Evolutionary conservation across 2,113 vertebrate species (phyloP).

Genomic region (Psittacula cyanocephala): DNA sequence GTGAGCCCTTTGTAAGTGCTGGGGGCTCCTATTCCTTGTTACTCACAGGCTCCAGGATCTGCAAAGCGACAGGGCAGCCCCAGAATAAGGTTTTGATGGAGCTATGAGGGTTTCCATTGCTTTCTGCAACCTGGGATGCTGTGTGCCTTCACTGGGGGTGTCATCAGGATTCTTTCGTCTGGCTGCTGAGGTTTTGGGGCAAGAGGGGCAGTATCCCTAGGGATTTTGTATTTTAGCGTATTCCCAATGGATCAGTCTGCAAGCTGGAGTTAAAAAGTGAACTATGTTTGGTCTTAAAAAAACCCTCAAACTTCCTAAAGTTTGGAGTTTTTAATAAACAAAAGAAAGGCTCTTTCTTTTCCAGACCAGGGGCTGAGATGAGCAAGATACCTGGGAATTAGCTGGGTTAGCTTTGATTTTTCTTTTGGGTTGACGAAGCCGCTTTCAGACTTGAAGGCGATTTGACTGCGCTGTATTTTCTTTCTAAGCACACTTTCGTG

Average conservation of each 20-base stretch:
- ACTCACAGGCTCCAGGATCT: not conserved
- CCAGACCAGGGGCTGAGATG: not conserved
- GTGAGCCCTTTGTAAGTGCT: not conserved
- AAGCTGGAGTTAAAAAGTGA: not conserved
- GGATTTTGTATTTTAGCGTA: not conserved
- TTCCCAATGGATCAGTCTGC: not conserved
- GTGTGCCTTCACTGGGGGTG: not conserved
- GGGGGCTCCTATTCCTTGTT: not conserved
- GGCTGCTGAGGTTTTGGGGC: not conserved
- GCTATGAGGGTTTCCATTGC: not conserved
- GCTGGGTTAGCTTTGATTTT: not conserved
- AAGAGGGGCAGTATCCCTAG: not conserved
- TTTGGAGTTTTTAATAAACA: not conserved
- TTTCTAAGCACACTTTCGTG: conserved; percentile 12
- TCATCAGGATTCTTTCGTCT: not conserved
- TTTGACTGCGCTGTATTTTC: not conserved
- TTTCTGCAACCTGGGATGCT: not conserved
- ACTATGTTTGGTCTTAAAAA: not conserved
- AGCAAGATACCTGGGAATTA: not conserved
- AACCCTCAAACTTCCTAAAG: not conserved
- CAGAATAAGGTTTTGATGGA: not conserved
- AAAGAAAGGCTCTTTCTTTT: not conserved
- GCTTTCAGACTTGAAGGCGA: not conserved
- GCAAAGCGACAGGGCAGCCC: not conserved
- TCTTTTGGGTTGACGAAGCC: not conserved